Base-by-base conservation (phyloP, 2,888 invertebrate genomes). In the Diplolepis rosae region DNA sequence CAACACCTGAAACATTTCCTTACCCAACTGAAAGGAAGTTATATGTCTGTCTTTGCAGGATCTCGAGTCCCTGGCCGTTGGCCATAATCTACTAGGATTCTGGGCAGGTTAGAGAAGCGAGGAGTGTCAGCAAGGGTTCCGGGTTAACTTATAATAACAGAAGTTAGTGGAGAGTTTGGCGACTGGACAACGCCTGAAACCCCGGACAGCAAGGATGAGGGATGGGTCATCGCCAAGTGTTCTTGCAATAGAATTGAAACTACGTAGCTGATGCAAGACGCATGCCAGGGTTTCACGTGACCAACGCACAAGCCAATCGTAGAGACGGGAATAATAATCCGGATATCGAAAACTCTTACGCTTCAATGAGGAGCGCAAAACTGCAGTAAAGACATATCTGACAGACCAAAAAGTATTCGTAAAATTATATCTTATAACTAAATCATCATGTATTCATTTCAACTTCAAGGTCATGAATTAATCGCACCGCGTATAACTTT, bases 81-180 rank as follows among this genome's bases (percentile, higher is more conserved):
- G 87, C 87, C 88, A 88, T 88, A 88, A 88, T 88, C 87, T 86
- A 83, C 65, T 69, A 75, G 80, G 81, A 61, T 39, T 24, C 24
- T 61, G 39, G 61, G 24, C 61, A 80, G 80, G 79, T 77, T 74
- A 66, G 70, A 68, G 68, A 75, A 69, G 68, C 51, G 65, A 70
- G 61, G 71, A 61, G 39, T 65, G 69, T 54, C 72, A 61, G 69
- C 66, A 71, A 72, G 70, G 73, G 72, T 75, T 74, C 78, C 82
- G 85, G 87, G 88, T 88, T 86, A 88, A 88, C 88, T 88, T 88
- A 88, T 88, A 88, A 88, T 88, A 88, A 88, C 88, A 88, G 84
- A 88, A 88, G 88, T 88, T 88, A 81, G 83, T 82, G 71, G 72
- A 42, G 86, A 87, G 87, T 86, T 86, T 82, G 82, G 83, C 80